Evolutionary conservation across 2,797 vertebrate genomes (phyloP).

Genomic region (Gallinago solitaria): DNA sequence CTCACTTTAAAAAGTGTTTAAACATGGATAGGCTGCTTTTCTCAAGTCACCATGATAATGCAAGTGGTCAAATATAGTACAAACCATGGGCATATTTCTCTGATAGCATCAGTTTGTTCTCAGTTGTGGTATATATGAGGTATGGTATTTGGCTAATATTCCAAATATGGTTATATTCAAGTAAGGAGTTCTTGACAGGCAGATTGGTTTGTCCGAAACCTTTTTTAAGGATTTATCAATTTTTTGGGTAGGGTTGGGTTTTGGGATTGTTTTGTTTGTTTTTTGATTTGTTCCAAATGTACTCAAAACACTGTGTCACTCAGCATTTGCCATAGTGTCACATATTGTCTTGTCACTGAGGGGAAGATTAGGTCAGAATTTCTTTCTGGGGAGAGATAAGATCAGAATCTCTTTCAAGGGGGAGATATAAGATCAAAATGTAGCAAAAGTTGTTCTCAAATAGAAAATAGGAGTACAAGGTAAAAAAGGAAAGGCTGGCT

Average conservation of each 20-base stretch:
- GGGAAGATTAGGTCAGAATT: neutral
- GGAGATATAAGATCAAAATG: neutral
- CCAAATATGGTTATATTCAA: neutral
- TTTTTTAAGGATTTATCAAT: neutral
- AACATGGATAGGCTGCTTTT: neutral
- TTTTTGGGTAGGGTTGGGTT: rapidly evolving
- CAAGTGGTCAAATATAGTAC: neutral
- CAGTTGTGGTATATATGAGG: neutral
- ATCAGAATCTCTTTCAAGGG: neutral
- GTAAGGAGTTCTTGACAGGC: neutral
- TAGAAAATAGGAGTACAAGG: neutral
- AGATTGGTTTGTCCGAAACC: neutral
- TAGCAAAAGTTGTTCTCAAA: neutral
- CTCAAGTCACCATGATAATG: neutral
- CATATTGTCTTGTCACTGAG: neutral
- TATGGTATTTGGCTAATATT: neutral
- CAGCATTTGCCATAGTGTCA: neutral
- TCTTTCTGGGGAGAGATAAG: neutral
- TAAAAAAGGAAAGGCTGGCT: neutral
- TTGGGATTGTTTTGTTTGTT: neutral
- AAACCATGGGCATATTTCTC: neutral
- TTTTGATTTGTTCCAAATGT: neutral
- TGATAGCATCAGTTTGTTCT: neutral
- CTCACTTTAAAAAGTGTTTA: neutral
- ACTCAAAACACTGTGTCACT: neutral